These are phyloP conservation scores for Aleiodes alternator DNA, from an alignment of 2,888 invertebrate species.

Conservation along the genomic window DNA sequence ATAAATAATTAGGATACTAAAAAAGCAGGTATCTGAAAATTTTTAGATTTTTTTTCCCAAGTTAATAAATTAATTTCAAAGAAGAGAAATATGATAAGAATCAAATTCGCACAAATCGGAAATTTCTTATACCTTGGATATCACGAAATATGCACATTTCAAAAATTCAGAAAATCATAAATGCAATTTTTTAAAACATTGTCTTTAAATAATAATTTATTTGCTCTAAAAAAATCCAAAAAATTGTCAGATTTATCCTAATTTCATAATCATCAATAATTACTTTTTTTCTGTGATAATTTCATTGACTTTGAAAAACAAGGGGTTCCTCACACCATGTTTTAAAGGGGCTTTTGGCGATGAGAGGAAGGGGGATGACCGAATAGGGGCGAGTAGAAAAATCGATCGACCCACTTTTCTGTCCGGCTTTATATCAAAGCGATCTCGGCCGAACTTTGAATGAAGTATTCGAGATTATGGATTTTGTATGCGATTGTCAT, in stretches of 20 bases:
- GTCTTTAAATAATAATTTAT: too few species aligned
- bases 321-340: conserved; percentile 13
- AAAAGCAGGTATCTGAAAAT: too few species aligned
- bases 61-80: too few species aligned
- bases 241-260: neutral
- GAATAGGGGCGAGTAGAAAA: conserved; percentile 49
- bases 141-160: too few species aligned
- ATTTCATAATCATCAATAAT: conserved; percentile 38
- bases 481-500: conserved; percentile 48
- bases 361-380: conserved; percentile 16
- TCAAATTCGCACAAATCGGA: too few species aligned
- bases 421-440: conserved; percentile 61
- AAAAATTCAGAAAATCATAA: too few species aligned
- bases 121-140: too few species aligned
- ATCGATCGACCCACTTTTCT: conserved; percentile 68
- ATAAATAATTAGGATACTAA: too few species aligned
- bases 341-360: conserved; percentile 32
- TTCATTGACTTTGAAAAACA: conserved; percentile 33
- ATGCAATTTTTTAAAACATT: too few species aligned
- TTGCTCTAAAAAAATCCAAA: too few species aligned
- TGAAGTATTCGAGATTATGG: conserved; percentile 52
- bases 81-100: too few species aligned
- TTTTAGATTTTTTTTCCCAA: too few species aligned
- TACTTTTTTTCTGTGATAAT: neutral
- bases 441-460: conserved; percentile 60